phyloP scores from a whole-genome alignment of 2,797 vertebrate genomes.

The Lindbergichthys nudifrons region DNA sequence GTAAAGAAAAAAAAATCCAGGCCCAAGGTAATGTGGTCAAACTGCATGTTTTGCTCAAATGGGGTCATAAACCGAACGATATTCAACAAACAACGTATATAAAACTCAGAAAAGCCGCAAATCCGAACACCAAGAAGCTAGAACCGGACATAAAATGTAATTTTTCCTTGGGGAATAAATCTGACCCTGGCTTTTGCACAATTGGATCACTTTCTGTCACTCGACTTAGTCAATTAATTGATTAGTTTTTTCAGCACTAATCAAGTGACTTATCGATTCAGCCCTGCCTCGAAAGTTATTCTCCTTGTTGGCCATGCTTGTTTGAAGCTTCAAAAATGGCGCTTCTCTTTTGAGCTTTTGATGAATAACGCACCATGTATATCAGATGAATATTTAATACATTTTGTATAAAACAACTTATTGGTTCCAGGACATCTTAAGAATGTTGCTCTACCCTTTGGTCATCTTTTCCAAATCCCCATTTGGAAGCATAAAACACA shows the following conservation, averaged over 20 bases:
- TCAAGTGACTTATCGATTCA: conserved; percentile 18
- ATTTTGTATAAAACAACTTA: conserved; percentile 21
- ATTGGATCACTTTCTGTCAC: conserved; percentile 21
- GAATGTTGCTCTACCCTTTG: conserved; percentile 38
- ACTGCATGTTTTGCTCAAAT: conserved; percentile 2
- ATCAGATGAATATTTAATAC: conserved; percentile 10
- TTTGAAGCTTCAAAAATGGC: conserved; percentile 21
- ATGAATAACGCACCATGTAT: conserved; percentile 15
- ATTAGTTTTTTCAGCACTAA: conserved; percentile 33
- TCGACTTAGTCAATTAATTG: conserved; percentile 35
- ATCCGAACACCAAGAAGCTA: not conserved
- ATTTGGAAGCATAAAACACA: conserved; percentile 34
- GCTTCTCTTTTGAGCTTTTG: conserved; percentile 4
- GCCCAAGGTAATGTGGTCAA: not conserved
- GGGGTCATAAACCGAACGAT: not conserved
- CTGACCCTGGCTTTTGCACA: not conserved
- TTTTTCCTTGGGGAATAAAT: conserved; percentile 24
- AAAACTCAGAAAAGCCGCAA: conserved; percentile 4
- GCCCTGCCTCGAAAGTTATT: not conserved
- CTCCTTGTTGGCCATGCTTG: conserved; percentile 4
- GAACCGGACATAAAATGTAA: conserved; percentile 7
- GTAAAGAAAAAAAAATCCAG: no score
- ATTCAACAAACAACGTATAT: not conserved
- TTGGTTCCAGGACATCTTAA: conserved; percentile 26
- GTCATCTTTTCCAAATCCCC: conserved; percentile 43